These are phyloP conservation scores for Dryomyza anilis DNA, from an alignment of 2,888 invertebrate genomes.

Conservation along the genomic window DNA sequence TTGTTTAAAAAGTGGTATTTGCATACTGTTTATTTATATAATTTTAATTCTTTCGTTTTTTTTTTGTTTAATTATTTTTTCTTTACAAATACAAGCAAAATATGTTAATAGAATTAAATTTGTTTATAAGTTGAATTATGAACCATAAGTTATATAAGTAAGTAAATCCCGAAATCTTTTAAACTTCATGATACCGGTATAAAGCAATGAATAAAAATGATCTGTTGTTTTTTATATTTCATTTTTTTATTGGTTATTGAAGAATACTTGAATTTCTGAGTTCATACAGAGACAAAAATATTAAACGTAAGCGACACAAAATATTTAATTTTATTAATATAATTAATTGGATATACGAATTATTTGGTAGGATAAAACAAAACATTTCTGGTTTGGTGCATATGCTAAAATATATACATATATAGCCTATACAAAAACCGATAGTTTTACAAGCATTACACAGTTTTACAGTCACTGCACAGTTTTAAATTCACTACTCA, in stretches of 20 bases:
- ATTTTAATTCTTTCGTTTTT: neutral
- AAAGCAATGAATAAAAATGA: neutral
- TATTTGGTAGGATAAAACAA: too few species aligned
- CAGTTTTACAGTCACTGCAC: too few species aligned
- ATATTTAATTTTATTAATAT: too few species aligned
- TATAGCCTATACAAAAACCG: too few species aligned
- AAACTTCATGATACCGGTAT: neutral
- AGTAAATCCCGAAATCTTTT: neutral
- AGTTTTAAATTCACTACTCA: too few species aligned
- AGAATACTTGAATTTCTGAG: neutral
- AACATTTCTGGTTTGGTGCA: neutral
- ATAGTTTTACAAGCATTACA: too few species aligned
- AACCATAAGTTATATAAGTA: neutral
- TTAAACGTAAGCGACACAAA: too few species aligned
- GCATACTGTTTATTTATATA: neutral
- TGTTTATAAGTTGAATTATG: neutral
- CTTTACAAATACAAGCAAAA: neutral
- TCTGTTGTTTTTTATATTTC: too few species aligned
- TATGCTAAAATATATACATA: too few species aligned
- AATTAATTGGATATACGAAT: too few species aligned
- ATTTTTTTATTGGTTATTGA: neutral
- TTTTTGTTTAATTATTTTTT: too few species aligned
- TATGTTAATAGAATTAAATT: neutral
- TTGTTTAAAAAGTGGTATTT: neutral
- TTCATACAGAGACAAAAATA: neutral